Evolutionary conservation across 2,797 vertebrate genomes (phyloP).

Genomic region (Geotrypetes seraphini): DNA sequence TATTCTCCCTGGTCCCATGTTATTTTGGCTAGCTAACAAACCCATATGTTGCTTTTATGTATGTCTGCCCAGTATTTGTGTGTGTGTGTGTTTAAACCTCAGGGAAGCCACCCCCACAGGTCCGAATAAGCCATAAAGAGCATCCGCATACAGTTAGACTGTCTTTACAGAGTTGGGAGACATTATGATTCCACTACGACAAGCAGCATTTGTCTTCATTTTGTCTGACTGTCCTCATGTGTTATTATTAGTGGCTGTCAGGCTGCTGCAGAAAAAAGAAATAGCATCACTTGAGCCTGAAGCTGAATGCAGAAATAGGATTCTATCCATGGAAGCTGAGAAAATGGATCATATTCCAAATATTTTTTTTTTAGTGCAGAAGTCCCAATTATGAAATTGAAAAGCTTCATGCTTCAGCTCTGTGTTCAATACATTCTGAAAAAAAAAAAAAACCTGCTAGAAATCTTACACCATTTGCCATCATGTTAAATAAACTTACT

Average conservation of each 20-base stretch:
- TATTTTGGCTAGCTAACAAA: slow-evolving; percentile 68
- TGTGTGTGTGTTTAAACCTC: slow-evolving; percentile 21
- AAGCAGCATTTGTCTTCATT: slow-evolving; percentile 97
- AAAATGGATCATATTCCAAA: too few relatives aligned
- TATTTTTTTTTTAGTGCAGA: too few relatives aligned
- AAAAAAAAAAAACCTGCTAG: too few relatives aligned
- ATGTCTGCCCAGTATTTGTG: slow-evolving; percentile 57
- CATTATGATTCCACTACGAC: slow-evolving; percentile 88
- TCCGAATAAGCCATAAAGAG: slow-evolving; percentile 73
- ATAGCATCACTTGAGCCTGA: slow-evolving; percentile 66
- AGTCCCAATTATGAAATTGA: too few relatives aligned
- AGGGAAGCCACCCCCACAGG: slow-evolving; percentile 57
- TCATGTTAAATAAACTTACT: too few relatives aligned
- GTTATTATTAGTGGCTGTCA: slow-evolving; percentile 97
- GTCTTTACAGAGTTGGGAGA: slow-evolving; percentile 70
- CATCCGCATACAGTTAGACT: slow-evolving; percentile 71
- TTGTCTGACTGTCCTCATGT: slow-evolving; percentile 93
- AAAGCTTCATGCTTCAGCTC: too few relatives aligned
- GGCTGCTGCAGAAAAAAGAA: slow-evolving; percentile 63
- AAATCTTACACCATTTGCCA: too few relatives aligned
- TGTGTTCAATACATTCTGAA: too few relatives aligned
- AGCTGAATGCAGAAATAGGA: slow-evolving; percentile 65
- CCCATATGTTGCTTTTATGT: slow-evolving; percentile 70
- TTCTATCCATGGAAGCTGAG: slow-evolving; percentile 52
- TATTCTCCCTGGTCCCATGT: slow-evolving; percentile 56